Percentiles rank a stretch among this genome's conserved stretches.
Evolutionary conservation across 2,888 invertebrate species (phyloP).

Genomic region (Amblyjoppa proteus): DNA sequence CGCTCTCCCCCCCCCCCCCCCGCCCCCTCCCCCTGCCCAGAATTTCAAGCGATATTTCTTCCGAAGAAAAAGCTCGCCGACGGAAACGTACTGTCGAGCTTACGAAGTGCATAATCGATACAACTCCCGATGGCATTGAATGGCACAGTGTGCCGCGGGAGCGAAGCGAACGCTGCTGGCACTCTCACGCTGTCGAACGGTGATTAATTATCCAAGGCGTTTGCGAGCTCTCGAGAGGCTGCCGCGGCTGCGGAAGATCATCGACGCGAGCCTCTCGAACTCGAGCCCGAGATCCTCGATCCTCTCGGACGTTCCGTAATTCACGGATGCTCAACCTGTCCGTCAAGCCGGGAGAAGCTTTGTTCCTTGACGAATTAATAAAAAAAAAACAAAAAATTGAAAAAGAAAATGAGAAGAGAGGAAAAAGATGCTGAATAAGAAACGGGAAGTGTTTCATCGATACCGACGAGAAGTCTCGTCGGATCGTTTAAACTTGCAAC

Average conservation of each 20-base stretch:
- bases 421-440: constrained; percentile 10
- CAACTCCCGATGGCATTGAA: constrained; percentile 33
- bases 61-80: too few relatives aligned
- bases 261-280: constrained; percentile 29
- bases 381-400: not conserved
- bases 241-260: constrained; percentile 19
- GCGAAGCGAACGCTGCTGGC: constrained; percentile 15
- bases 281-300: constrained; percentile 37
- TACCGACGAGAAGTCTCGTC: too few relatives aligned
- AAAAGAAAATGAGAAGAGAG: too few relatives aligned
- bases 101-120: constrained; percentile 45
- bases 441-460: too few relatives aligned
- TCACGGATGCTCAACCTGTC: constrained; percentile 37
- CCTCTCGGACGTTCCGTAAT: constrained; percentile 16
- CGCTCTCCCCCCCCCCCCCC: too few relatives aligned
- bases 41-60: not conserved
- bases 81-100: not conserved
- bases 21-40: too few relatives aligned
- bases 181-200: constrained; percentile 62
- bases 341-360: not conserved
- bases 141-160: not conserved
- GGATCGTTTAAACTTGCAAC: too few relatives aligned
- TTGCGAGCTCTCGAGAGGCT: constrained; percentile 5
- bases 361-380: constrained; percentile 7
- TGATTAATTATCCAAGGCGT: constrained; percentile 58